phyloP scores from a whole-genome alignment of 35 echinoderm and acorn worm species.

The Lytechinus variegatus region DNA sequence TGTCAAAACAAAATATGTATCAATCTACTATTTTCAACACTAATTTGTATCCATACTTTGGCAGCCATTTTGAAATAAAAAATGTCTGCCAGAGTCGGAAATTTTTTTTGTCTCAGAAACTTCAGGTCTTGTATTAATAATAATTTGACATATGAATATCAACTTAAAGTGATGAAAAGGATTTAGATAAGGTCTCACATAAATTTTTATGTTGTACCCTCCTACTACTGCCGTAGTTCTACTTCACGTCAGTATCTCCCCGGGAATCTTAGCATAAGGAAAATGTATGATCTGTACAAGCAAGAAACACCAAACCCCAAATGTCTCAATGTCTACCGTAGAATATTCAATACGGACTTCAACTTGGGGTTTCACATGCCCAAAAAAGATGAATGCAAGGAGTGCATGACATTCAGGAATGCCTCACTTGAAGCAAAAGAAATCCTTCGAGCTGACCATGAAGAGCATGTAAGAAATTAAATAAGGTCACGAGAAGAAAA shows the following conservation, averaged over 20 bases:
- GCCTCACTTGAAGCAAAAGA: too few species aligned
- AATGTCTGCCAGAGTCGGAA: too few species aligned
- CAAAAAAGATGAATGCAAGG: conserved; percentile 52
- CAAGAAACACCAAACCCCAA: neutral
- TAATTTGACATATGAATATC: too few species aligned
- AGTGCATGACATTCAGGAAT: conserved; percentile 23
- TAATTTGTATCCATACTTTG: too few species aligned
- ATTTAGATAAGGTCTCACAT: conserved; percentile 39
- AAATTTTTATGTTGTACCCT: conserved; percentile 39
- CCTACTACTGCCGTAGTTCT: conserved; percentile 23
- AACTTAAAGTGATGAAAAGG: too few species aligned
- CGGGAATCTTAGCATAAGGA: conserved; percentile 7
- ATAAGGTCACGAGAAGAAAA: conserved; percentile 41
- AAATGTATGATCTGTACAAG: conserved; percentile 47
- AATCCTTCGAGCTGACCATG: too few species aligned
- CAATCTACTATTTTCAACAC: too few species aligned
- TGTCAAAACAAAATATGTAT: too few species aligned
- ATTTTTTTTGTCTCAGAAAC: too few species aligned
- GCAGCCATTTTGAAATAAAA: too few species aligned
- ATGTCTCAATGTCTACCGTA: neutral
- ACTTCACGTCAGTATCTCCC: conserved; percentile 27
- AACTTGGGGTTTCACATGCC: conserved; percentile 53
- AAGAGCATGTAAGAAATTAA: neutral
- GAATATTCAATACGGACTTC: conserved; percentile 50
- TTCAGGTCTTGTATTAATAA: too few species aligned